These are phyloP conservation scores for Tetrao urogallus DNA, from an alignment of 2,113 vertebrate species.

Conservation along the genomic window DNA sequence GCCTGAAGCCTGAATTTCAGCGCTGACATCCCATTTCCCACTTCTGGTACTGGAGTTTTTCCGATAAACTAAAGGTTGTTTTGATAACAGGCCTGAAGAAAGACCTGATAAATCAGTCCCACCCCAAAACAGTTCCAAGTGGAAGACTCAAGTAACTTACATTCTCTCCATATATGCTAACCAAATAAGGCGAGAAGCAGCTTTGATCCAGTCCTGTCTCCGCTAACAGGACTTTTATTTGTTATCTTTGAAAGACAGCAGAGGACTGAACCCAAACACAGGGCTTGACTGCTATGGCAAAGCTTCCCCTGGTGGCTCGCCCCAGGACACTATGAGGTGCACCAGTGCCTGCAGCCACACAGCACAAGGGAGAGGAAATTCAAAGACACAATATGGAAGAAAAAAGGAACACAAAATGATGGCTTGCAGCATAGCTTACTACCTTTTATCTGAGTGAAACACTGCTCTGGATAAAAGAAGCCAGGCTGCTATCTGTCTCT, in stretches of 20 bases:
- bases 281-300: background rate
- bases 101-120: constrained; percentile 41
- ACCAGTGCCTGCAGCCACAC: background rate
- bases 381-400: background rate
- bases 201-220: background rate
- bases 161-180: background rate
- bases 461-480: background rate
- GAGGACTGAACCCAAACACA: background rate
- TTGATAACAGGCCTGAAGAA: constrained; percentile 26
- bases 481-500: background rate
- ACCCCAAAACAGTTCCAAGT: background rate
- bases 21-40: background rate
- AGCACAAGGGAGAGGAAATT: background rate
- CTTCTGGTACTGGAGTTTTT: background rate
- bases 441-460: background rate
- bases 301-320: background rate
- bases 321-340: background rate
- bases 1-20: background rate
- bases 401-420: background rate
- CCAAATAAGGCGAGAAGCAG: background rate
- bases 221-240: background rate
- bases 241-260: background rate
- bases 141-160: background rate
- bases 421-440: background rate
- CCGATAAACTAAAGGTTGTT: constrained; percentile 5